Conservation (phyloP, 2,888 invertebrate species). For the Lamellibrachia columna region DNA sequence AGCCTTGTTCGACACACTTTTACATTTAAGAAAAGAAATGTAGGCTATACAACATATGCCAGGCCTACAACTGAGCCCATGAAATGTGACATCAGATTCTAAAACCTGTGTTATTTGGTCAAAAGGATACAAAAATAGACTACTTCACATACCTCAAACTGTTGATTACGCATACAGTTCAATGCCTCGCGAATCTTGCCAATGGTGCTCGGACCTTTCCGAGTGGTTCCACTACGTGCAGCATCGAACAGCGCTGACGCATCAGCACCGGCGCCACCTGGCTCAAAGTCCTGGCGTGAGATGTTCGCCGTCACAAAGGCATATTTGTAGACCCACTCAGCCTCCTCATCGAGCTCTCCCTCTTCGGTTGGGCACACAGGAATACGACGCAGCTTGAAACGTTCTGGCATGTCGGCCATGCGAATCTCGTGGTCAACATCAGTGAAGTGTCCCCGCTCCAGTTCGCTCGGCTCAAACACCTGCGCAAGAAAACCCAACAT, state of each 20-base stretch:
- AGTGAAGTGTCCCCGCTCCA: conserved; percentile 95
- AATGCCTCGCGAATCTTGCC: conserved; percentile 91
- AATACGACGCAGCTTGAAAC: conserved; percentile 80
- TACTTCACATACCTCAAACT: conserved; percentile 75
- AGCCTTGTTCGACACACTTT: neutral
- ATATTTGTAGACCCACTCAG: conserved; percentile 91
- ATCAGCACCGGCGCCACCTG: neutral
- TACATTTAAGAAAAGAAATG: neutral
- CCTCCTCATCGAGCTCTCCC: conserved; percentile 88
- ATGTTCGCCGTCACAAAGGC: conserved; percentile 37
- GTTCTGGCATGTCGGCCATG: conserved; percentile 69
- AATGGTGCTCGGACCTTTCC: conserved; percentile 51
- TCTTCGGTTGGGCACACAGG: conserved; percentile 78
- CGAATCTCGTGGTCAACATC: conserved; percentile 87
- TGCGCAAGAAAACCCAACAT: conserved; percentile 63
- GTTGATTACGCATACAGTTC: conserved; percentile 94
- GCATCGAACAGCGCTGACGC: neutral
- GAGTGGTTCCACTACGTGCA: conserved; percentile 33
- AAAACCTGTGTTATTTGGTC: neutral
- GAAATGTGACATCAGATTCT: too few relatives aligned
- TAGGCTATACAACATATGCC: neutral
- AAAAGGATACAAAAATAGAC: neutral
- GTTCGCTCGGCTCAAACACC: conserved; percentile 95
- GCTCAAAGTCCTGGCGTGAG: neutral
- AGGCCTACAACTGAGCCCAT: neutral